Base-by-base conservation (phyloP, 2,113 vertebrate species). In the Oenanthe melanoleuca region DNA sequence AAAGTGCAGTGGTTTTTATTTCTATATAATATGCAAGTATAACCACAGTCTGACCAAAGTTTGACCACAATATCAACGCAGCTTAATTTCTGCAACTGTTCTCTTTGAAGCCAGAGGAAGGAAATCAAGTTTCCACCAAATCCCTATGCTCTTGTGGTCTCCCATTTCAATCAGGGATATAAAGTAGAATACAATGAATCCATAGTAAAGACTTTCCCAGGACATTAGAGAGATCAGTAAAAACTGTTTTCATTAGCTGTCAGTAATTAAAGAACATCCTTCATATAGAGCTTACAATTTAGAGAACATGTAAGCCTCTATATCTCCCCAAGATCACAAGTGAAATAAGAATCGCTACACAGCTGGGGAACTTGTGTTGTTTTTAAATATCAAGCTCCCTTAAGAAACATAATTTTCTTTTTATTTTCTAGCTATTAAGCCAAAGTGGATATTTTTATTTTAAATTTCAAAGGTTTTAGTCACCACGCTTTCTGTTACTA, bases 241-340 rank as follows among this genome's bases (percentile, higher is more conserved):
- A 95, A 96, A 96, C 90, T 88, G 88, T 95, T 96, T 97, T 92
- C 91, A 91, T 97, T 97, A 97, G 79, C 96, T 94, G 88, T 96
- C 95, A 96, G 80, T 97, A 97, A 97, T 97, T 98, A 97, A 97
- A 96, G 83, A 95, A 96, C 93, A 97, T 91, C 65, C 90, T 94
- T 98, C 93, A 92, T 94, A 95, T 93, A 88, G 95, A 95, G 93
- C 96, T 97, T 97, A 95, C 86, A 92, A 86, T 96, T 97, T 97
- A 81, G 90, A 92, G 95, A 97, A 88, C 92, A 37, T 77, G 95
- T 86, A 95, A 96, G 79, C 78, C 59, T 64, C 86, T 97, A 11
- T 88, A 93, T 94, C 84, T 97, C 72, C 94, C 91, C 1, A 4
- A 91, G 94, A 94, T 93, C 67, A 88, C 23, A 23, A 97, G 70